Conservation (phyloP, 35 echinoderm and acorn worm genomes). For the Ophiothrix spiculata region DNA sequence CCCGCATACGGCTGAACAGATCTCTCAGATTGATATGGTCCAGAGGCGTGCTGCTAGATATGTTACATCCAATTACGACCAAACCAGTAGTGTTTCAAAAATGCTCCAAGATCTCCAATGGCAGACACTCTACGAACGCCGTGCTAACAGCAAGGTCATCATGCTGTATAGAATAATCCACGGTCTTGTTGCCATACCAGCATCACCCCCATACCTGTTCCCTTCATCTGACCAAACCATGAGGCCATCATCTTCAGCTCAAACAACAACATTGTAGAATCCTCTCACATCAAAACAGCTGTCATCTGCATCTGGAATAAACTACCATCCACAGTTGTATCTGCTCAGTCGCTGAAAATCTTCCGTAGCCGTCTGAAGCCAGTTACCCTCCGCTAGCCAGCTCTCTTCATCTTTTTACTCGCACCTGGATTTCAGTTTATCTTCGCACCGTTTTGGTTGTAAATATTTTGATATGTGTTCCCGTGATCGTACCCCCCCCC, state of each 20-base stretch:
- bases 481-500: background rate
- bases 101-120: constrained; percentile 21
- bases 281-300: background rate
- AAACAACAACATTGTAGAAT: background rate
- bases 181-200: constrained; percentile 8
- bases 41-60: constrained; percentile 19
- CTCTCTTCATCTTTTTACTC: background rate
- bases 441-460: too few species aligned
- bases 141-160: constrained; percentile 27
- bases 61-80: constrained; percentile 4
- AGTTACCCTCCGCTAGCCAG: background rate
- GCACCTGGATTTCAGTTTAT: too few species aligned
- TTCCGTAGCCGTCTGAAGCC: background rate
- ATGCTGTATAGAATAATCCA: constrained; percentile 35
- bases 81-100: background rate
- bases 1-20: background rate
- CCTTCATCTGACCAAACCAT: background rate
- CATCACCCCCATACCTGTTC: constrained; percentile 1
- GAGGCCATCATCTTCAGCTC: background rate
- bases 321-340: background rate
- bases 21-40: constrained; percentile 25
- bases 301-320: background rate
- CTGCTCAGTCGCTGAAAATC: background rate
- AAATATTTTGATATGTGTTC: too few species aligned
- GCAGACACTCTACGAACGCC: constrained; percentile 14